Evolutionary conservation across 2,888 invertebrate species (phyloP).

Genomic region (Gortyna flavago): DNA sequence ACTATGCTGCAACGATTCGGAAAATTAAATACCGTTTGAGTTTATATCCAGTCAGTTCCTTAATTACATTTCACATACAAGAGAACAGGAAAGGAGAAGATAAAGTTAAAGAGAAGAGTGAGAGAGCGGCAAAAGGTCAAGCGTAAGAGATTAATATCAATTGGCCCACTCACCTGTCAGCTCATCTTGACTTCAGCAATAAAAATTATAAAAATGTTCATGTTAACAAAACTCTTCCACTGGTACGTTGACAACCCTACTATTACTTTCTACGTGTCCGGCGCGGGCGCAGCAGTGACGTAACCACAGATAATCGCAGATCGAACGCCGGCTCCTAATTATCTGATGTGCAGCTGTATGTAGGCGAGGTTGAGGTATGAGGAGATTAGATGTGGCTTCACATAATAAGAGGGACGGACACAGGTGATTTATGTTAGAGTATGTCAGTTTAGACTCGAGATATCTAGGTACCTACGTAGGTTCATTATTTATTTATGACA

Average conservation of each 20-base stretch:
- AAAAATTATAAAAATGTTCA: too few species aligned
- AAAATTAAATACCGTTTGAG: too few species aligned
- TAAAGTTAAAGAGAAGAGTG: too few species aligned
- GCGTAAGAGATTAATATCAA: too few species aligned
- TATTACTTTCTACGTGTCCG: conserved; percentile 59
- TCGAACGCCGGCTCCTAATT: conserved; percentile 61
- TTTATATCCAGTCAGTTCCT: too few species aligned
- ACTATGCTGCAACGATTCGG: too few species aligned
- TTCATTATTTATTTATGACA: too few species aligned
- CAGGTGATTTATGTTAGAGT: not conserved
- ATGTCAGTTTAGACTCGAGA: not conserved
- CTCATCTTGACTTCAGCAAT: too few species aligned
- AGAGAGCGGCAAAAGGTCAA: too few species aligned
- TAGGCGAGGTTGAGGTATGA: conserved; percentile 32
- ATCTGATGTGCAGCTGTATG: conserved; percentile 48
- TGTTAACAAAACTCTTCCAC: not conserved
- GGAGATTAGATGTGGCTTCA: conserved; percentile 29
- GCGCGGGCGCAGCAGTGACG: conserved; percentile 42
- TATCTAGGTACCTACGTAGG: not conserved
- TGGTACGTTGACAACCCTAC: conserved; percentile 45
- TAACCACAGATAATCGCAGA: conserved; percentile 58
- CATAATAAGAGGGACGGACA: not conserved
- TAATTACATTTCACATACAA: too few species aligned
- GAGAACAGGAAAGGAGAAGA: too few species aligned
- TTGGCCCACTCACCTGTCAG: too few species aligned